Base-by-base conservation (phyloP, 2,888 invertebrate species). In the Aspidiotus destructor region DNA sequence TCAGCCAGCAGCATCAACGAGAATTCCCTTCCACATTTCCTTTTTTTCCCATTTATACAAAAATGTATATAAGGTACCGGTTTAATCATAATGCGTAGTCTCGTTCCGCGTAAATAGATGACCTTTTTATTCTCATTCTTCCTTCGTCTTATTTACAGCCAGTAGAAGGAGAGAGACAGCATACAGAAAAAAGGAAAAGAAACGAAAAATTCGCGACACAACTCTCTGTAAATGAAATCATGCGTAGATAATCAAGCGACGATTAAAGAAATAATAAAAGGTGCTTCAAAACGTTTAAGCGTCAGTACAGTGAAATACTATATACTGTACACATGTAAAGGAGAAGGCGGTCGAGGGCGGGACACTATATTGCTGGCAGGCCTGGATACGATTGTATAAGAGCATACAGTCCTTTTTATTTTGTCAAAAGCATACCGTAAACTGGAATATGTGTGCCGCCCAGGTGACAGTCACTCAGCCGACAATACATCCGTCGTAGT, bases 201-300 rank as follows among this genome's bases (percentile, higher is more conserved):
- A 62, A 17, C 53, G 55, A 65, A 28, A 28, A 65, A 57, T 65
- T 65, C 58, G 64, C 64, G 63, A 63, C 41, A 53, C 63, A 53
- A 64, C 64, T 57, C 57, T 48, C 48, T 28, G 28, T 28, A 67
- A 60, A 67, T 60, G 55, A 67, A 67, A 67, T 67, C 67, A 67
- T 67, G 67, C 67, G 67, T 67, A 60, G 67, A 67, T 67, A 67
- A 67, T 67, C 58, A 67, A 67, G 58, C 44, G 60, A 60, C 67
- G 67, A 67, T 67, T 67, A 67, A 67, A 67, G 67, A 67, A 61
- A 58, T 58, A 57, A 64, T 64, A 67, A 57, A 58, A 58, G 67
- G 65, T 65, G 57, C 65, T 55, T 55, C 53, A 65, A 65, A 65
- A 65, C 55, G 65, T 65, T 65, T 67, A 67, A 44, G 48, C 28